A percentile compares a stretch with the other conserved stretches of the same genome.
phyloP scores from a whole-genome alignment of 2,797 vertebrate species.

The Ficedula albicollis region DNA sequence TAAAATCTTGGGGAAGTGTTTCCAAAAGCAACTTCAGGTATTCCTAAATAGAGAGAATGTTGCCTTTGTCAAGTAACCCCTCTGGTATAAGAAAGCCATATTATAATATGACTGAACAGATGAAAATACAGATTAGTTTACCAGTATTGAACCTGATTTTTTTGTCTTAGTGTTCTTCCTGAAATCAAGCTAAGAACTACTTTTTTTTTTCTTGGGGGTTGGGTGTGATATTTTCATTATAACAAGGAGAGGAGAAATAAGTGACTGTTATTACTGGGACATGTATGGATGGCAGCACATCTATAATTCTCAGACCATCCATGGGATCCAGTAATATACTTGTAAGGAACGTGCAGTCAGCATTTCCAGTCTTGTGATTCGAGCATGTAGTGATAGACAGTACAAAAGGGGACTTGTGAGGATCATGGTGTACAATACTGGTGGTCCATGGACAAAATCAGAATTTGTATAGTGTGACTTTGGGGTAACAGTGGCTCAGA shows the following conservation, averaged over 20 bases:
- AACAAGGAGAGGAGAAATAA: background rate
- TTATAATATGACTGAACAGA: background rate
- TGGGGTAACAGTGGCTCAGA: background rate
- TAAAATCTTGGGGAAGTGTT: background rate
- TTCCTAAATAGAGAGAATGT: background rate
- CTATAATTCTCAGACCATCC: background rate
- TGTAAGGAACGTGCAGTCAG: background rate
- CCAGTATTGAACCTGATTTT: background rate
- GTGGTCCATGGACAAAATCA: background rate
- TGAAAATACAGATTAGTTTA: background rate
- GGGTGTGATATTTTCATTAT: background rate
- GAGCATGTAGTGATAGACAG: background rate
- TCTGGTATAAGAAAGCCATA: background rate
- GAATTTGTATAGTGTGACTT: background rate
- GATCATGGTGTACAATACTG: background rate
- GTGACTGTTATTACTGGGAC: background rate
- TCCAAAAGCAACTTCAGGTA: background rate
- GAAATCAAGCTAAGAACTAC: background rate
- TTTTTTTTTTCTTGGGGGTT: too few relatives aligned
- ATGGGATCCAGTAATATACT: background rate
- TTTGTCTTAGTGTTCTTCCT: background rate
- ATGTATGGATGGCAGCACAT: background rate
- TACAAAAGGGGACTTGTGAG: background rate
- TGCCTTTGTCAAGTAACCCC: background rate
- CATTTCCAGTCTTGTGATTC: background rate